A percentile compares a stretch with the other conserved stretches of the same genome.
These are phyloP conservation scores for Muschampia plurimacula DNA, from an alignment of 2,888 invertebrate species.

Conservation along the genomic window DNA sequence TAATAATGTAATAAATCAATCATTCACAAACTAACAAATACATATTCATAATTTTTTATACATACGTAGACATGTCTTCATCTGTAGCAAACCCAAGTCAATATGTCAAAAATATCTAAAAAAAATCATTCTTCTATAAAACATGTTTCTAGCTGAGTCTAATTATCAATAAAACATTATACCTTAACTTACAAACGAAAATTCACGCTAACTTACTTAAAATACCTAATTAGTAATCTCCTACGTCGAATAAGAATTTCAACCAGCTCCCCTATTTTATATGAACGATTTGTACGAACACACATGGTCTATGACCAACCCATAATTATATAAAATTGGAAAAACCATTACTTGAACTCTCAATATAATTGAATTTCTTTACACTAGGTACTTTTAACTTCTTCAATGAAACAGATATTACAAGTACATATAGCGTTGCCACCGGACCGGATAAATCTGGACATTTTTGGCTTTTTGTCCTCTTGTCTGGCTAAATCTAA, in stretches of 20 bases:
- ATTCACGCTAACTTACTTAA: constrained; percentile 67
- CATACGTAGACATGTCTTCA: constrained; percentile 3
- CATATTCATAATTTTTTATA: neutral
- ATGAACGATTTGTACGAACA: constrained; percentile 47
- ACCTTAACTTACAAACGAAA: constrained; percentile 60
- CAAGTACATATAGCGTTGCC: neutral
- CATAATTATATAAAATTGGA: neutral
- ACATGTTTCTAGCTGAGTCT: constrained; percentile 72
- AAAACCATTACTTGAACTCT: neutral
- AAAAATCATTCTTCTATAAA: constrained; percentile 47
- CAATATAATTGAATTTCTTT: neutral
- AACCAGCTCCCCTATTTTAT: constrained; percentile 57
- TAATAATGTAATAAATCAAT: neutral
- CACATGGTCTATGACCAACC: constrained; percentile 24
- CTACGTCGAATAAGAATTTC: constrained; percentile 56
- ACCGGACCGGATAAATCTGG: too few species aligned
- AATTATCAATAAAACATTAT: constrained; percentile 55
- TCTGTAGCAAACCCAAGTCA: constrained; percentile 26
- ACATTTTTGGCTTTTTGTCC: too few species aligned
- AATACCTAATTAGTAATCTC: constrained; percentile 57
- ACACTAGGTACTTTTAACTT: too few species aligned
- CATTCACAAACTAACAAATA: neutral
- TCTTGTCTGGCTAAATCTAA: too few species aligned
- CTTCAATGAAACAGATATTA: neutral
- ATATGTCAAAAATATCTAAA: constrained; percentile 29